Evolutionary conservation across 1,140 invertebrate species (phyloP).

Genomic region (Hermatobates lingyangjiaoensis): DNA sequence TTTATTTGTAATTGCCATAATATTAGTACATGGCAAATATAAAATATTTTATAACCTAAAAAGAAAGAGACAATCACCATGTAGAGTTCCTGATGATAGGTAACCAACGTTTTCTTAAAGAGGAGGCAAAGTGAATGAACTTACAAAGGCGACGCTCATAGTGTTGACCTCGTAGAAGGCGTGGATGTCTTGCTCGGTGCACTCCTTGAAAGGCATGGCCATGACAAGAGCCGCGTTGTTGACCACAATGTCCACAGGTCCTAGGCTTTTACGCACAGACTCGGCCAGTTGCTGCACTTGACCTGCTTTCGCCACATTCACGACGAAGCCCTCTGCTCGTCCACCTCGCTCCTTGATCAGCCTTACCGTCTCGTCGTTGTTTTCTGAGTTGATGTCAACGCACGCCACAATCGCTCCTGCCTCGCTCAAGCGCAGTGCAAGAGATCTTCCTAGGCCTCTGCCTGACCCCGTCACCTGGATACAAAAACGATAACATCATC

Average conservation of each 20-base stretch:
- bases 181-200: background rate
- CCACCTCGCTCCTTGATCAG: constrained; percentile 18
- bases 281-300: constrained; percentile 5
- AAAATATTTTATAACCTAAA: no score
- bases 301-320: constrained; percentile 9
- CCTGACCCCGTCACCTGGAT: constrained; percentile 44
- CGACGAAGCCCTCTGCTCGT: constrained; percentile 7
- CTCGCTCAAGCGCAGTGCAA: constrained; percentile 37
- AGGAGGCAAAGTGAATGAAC: background rate
- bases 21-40: no score
- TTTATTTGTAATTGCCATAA: no score
- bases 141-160: background rate
- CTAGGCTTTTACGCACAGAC: constrained; percentile 2
- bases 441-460: constrained; percentile 41
- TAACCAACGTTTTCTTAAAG: no score
- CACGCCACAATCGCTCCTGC: constrained; percentile 40
- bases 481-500: no score
- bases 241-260: constrained; percentile 9
- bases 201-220: background rate
- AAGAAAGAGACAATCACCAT: no score
- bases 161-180: constrained; percentile 3
- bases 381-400: constrained; percentile 36
- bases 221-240: constrained; percentile 13
- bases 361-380: constrained; percentile 29
- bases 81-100: no score